Percentiles rank a stretch among this genome's conserved stretches.
Conservation (phyloP, 2,797 vertebrate species). For the Galago senegalensis region DNA sequence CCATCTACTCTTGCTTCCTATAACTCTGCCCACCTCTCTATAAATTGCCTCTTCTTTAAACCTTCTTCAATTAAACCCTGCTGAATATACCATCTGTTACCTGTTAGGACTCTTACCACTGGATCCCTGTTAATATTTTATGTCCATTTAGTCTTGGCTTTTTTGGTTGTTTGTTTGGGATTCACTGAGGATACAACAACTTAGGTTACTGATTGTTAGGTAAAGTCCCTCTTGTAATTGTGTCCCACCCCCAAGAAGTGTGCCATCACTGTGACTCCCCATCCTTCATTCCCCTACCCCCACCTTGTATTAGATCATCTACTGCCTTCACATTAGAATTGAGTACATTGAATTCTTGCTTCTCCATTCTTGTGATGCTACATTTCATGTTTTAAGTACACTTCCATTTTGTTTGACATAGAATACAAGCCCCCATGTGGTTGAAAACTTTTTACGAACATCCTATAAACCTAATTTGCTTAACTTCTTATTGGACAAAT, state of each 20-base stretch:
- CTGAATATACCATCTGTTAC: neutral
- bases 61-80: neutral
- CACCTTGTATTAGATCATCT: too few species aligned
- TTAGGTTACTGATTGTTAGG: too few species aligned
- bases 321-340: too few species aligned
- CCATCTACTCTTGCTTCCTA: neutral
- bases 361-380: too few species aligned
- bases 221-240: too few species aligned
- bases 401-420: constrained; percentile 10
- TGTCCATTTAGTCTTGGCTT: neutral
- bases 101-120: neutral
- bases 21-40: neutral
- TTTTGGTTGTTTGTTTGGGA: too few species aligned
- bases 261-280: too few species aligned
- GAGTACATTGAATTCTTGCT: too few species aligned
- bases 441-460: constrained; percentile 30
- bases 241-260: too few species aligned
- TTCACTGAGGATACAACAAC: too few species aligned
- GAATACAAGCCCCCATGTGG: neutral
- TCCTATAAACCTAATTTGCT: constrained; percentile 35
- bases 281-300: too few species aligned
- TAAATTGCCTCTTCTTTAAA: constrained; percentile 11
- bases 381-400: constrained; percentile 21
- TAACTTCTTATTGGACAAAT: constrained; percentile 13
- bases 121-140: neutral